Evolutionary conservation across 2,888 invertebrate genomes (phyloP).

Genomic region (Hemaris fuciformis): DNA sequence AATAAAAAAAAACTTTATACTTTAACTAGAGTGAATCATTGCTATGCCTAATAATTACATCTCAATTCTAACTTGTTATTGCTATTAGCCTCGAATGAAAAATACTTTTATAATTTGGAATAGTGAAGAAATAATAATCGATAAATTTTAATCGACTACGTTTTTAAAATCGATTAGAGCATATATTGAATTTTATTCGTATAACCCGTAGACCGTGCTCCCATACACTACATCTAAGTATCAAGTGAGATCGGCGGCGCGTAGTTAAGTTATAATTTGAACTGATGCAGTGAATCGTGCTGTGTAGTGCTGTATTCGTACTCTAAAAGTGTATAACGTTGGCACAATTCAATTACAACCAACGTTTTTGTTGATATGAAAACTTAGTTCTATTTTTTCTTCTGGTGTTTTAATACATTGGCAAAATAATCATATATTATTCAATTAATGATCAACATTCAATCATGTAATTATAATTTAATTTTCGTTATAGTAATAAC

Average conservation of each 20-base stretch:
- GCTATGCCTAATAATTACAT: too few relatives aligned
- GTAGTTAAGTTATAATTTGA: slow-evolving; percentile 5
- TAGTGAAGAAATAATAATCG: too few relatives aligned
- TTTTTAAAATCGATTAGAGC: too few relatives aligned
- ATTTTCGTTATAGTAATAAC: too few relatives aligned
- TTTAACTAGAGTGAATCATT: too few relatives aligned
- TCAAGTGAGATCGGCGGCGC: slow-evolving; percentile 2
- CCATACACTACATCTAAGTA: slow-evolving; percentile 16
- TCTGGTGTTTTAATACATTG: background rate
- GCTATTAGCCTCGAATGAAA: too few relatives aligned
- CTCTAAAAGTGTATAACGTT: slow-evolving; percentile 11
- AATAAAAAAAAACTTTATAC: background rate
- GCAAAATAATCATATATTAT: too few relatives aligned
- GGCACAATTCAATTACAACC: slow-evolving; percentile 11
- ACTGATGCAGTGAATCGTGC: slow-evolving; percentile 11
- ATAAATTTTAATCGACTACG: too few relatives aligned
- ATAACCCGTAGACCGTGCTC: background rate
- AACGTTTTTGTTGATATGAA: background rate
- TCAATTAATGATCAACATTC: too few relatives aligned
- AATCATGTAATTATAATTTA: too few relatives aligned
- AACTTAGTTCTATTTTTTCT: background rate
- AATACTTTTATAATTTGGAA: too few relatives aligned
- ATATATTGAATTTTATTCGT: background rate
- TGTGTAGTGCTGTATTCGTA: slow-evolving; percentile 9
- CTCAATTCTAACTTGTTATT: too few relatives aligned